Evolutionary conservation across 2,888 invertebrate genomes (phyloP).

Genomic region (Volucella bombylans): DNA sequence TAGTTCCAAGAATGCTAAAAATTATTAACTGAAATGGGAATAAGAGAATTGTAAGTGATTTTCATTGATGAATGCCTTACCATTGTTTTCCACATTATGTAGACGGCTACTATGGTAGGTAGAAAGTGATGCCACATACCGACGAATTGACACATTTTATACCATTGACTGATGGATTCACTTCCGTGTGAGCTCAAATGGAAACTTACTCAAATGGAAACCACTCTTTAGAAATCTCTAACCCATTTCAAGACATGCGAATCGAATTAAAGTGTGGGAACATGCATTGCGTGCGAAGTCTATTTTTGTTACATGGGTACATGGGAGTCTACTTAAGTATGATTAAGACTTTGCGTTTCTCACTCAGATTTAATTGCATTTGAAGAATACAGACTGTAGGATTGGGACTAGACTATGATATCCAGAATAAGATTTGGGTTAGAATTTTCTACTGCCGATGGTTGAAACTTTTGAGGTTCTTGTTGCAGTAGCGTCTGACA

Average conservation of each 20-base stretch:
- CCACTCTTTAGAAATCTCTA: slow-evolving; percentile 12
- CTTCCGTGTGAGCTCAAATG: slow-evolving; percentile 45
- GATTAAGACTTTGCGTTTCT: too few species aligned
- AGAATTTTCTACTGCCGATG: too few species aligned
- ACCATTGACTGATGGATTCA: slow-evolving; percentile 34
- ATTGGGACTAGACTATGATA: too few species aligned
- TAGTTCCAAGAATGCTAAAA: slow-evolving; percentile 18
- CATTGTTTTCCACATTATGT: slow-evolving; percentile 34
- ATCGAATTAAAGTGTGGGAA: slow-evolving; percentile 46
- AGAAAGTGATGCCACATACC: slow-evolving; percentile 41
- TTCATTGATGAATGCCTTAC: slow-evolving; percentile 45
- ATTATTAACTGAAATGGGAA: slow-evolving; percentile 29
- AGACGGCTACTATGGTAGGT: slow-evolving; percentile 1
- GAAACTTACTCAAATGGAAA: slow-evolving; percentile 31
- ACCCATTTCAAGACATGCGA: slow-evolving; percentile 31
- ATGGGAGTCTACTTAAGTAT: too few species aligned
- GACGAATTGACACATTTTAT: slow-evolving; percentile 57
- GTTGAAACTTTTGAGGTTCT: too few species aligned
- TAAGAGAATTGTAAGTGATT: slow-evolving; percentile 15
- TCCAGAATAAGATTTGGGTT: too few species aligned
- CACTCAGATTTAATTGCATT: too few species aligned
- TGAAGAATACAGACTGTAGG: too few species aligned
- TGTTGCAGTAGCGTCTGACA: too few species aligned
- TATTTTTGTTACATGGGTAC: neutral
- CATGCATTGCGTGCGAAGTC: slow-evolving; percentile 30